These are phyloP conservation scores for Drosophila neocordata DNA, from an alignment of 1,140 invertebrate genomes.

Conservation along the genomic window DNA sequence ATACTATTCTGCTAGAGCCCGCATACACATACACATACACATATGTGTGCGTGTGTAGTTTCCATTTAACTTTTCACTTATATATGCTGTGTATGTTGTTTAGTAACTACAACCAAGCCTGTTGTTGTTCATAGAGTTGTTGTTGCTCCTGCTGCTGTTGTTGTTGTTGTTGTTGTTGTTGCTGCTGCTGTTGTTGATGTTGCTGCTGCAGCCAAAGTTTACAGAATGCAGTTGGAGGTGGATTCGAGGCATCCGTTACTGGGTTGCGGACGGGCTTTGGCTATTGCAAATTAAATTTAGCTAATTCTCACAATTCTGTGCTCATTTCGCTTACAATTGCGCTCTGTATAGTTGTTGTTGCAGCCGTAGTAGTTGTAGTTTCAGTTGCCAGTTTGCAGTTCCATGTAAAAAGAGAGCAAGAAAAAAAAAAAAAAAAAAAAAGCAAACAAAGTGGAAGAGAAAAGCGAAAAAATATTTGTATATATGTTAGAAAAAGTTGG, in stretches of 20 bases:
- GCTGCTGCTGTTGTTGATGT: constrained; percentile 58
- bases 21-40: no score
- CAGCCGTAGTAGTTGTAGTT: constrained; percentile 41
- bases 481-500: constrained; percentile 62
- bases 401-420: constrained; percentile 44
- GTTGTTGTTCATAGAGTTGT: constrained; percentile 65
- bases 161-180: constrained; percentile 48
- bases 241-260: constrained; percentile 57
- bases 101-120: constrained; percentile 69
- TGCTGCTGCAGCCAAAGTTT: constrained; percentile 81
- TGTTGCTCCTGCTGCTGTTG: constrained; percentile 49
- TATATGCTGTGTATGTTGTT: constrained; percentile 45
- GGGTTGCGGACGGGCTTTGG: constrained; percentile 50
- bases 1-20: no score
- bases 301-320: constrained; percentile 83
- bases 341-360: constrained; percentile 64
- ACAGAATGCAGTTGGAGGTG: constrained; percentile 75
- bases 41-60: constrained; percentile 45
- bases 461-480: constrained; percentile 53
- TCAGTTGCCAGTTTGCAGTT: constrained; percentile 36
- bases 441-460: constrained; percentile 21
- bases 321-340: constrained; percentile 83
- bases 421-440: constrained; percentile 23
- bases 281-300: constrained; percentile 83
- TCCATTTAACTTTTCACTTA: constrained; percentile 77